Conservation (phyloP, 1,140 invertebrate genomes). For the Sarcophaga bullata region DNA sequence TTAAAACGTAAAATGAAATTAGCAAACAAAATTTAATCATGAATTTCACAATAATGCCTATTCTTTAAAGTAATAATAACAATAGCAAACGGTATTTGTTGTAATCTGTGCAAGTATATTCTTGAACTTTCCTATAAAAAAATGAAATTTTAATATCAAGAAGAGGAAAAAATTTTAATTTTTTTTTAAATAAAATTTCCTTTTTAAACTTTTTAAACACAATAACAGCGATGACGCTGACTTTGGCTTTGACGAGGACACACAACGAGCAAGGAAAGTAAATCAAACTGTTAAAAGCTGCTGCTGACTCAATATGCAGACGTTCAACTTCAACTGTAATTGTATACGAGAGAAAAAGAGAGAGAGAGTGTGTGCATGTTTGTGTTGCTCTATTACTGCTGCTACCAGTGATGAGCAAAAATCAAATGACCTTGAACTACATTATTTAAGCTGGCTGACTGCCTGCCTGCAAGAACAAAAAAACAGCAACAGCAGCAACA, state of each 20-base stretch:
- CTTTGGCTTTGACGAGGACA: no score
- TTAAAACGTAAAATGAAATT: no score
- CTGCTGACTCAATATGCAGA: not conserved
- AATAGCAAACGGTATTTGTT: no score
- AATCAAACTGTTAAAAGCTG: not conserved
- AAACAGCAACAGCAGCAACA: not conserved
- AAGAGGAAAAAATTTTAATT: no score
- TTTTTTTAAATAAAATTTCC: no score
- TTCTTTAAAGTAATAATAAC: not conserved
- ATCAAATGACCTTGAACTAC: constrained; percentile 41
- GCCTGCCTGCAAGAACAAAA: not conserved
- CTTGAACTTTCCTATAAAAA: no score
- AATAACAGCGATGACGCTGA: no score
- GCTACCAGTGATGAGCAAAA: constrained; percentile 33
- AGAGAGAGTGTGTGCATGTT: not conserved
- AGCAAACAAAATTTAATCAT: not conserved
- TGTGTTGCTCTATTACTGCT: constrained; percentile 15
- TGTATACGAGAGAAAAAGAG: not conserved
- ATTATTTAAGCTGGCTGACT: constrained; percentile 13
- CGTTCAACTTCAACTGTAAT: constrained; percentile 11
- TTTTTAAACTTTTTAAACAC: no score
- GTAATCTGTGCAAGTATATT: no score
- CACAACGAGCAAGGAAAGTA: not conserved
- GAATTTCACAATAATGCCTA: not conserved
- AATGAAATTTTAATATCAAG: no score